phyloP scores from a whole-genome alignment of 2,113 vertebrate species.

The Pteronura brasiliensis region DNA sequence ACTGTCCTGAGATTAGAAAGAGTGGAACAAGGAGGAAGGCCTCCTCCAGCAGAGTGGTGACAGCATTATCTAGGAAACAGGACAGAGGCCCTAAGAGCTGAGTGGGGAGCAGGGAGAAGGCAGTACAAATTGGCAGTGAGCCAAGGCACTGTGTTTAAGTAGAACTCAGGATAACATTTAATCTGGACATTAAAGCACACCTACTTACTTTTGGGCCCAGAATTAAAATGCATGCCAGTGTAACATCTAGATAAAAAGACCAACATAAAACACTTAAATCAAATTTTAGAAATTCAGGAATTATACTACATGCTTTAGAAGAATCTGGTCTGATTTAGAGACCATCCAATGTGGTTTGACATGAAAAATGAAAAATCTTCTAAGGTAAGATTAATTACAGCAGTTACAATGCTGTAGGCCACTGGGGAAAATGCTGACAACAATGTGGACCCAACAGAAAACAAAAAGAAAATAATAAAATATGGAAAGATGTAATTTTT shows the following conservation, averaged over 20 bases:
- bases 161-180: neutral
- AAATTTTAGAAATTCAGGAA: slow-evolving; percentile 35
- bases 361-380: neutral
- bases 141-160: neutral
- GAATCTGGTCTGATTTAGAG: neutral
- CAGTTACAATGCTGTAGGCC: neutral
- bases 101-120: neutral
- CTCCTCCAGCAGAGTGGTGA: neutral
- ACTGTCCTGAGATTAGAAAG: neutral
- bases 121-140: neutral
- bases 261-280: slow-evolving; percentile 24
- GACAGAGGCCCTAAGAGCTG: neutral
- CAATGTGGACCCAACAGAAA: neutral
- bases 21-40: neutral
- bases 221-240: neutral
- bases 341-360: neutral
- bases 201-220: neutral
- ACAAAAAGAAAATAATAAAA: neutral
- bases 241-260: neutral
- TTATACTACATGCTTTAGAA: neutral
- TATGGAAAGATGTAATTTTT: neutral
- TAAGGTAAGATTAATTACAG: slow-evolving; percentile 11
- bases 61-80: neutral
- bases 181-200: neutral
- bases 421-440: slow-evolving; percentile 8